A percentile compares a stretch with the other conserved stretches of the same genome.
Conservation (phyloP, 2,797 vertebrate species). For the Molossus molossus region DNA sequence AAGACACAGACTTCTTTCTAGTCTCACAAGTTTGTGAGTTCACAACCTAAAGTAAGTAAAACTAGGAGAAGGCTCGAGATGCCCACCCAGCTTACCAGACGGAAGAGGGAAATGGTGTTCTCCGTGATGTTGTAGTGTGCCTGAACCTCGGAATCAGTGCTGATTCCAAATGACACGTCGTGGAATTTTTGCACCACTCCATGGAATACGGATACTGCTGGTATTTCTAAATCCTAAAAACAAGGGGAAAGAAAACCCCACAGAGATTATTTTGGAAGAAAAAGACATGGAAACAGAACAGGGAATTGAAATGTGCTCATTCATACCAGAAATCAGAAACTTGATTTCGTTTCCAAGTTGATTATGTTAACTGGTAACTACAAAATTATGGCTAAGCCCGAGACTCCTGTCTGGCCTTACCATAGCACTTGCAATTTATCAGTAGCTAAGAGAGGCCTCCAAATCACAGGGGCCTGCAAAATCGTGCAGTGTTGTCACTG, state of each 20-base stretch:
- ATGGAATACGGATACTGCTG: constrained; percentile 89
- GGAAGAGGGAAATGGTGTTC: constrained; percentile 93
- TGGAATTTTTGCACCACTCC: constrained; percentile 86
- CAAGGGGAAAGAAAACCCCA: background rate
- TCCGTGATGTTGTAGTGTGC: constrained; percentile 90
- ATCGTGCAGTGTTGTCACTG: rapidly evolving
- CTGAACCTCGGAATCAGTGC: constrained; percentile 91
- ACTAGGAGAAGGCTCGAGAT: background rate
- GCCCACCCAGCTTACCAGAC: constrained; percentile 90
- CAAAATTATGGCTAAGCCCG: background rate
- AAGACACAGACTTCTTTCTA: background rate
- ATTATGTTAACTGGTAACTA: background rate
- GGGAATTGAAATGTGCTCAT: background rate
- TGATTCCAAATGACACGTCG: constrained; percentile 92
- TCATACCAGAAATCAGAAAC: background rate
- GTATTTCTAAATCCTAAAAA: constrained; percentile 91
- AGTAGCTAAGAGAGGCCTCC: background rate
- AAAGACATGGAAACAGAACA: background rate
- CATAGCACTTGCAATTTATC: background rate
- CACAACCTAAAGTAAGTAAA: background rate
- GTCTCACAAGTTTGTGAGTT: background rate
- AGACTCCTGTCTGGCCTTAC: background rate
- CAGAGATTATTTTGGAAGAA: background rate
- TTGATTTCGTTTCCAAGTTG: background rate
- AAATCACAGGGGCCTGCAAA: background rate